Base-by-base conservation (phyloP, 2,113 vertebrate genomes). In the Bujurquina vittata region DNA sequence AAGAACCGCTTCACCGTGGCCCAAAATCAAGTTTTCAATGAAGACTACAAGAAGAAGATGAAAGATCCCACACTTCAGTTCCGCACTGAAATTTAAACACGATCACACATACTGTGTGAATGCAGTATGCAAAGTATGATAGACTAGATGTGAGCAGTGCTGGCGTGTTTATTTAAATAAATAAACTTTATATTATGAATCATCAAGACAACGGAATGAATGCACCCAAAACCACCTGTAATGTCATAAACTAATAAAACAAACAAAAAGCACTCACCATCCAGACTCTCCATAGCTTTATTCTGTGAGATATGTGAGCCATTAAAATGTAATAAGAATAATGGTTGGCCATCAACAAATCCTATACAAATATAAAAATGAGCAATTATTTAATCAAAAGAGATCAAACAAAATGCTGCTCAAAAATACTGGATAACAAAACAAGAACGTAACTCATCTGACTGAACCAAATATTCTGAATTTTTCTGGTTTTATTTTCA, bases 31-130 rank as follows among this genome's bases (percentile, higher is more conserved):
- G 20, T 49, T 33, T 95, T 95, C 89, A 93, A 95, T 61, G 83
- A 94, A 83, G 87, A 92, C 81, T 95, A 95, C 87, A 79, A 93
- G 88, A 67, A 85, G 55, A 94, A 93, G 80, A 94, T 95, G 91
- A 94, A 81, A 61, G 84, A 94, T 12, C 17, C 80, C n/a, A 86
- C 87, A 26, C 79, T 95, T 22, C 33, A 72, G 20, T 93, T 95
- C 9, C 85, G 88, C 6, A 89, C 87, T 60, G 83, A 85, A 82
- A 46, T 95, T 23, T 94, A 83, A 80, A 26, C 3, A 75, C 8
- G 3, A 52, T 11, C n/a, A 22, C 2, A 26, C 2, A 11, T 14
- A 3, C 17, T 26, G 26, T 69, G 18, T 54, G 43, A 14, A 40
- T 4, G 3, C 37, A 40, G 37, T 11, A 11, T 40, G 37, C 37